Conservation (phyloP, 2,797 vertebrate genomes). For the Acipenser transmontanus region DNA sequence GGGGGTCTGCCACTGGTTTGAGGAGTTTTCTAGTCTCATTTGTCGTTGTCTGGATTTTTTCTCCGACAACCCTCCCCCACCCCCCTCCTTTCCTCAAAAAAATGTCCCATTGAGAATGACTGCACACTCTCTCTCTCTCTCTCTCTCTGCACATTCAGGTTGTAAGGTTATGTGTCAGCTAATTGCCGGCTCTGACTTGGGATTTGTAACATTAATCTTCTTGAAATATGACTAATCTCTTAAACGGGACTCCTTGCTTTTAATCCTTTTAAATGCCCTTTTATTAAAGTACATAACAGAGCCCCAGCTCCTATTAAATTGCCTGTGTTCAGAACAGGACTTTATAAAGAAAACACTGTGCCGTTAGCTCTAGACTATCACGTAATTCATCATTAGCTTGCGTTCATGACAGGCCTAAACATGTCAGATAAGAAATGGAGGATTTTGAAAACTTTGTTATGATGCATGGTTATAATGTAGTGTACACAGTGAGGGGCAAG, state of each 20-base stretch:
- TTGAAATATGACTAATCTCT: conserved; percentile 3
- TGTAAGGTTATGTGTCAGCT: conserved; percentile 4
- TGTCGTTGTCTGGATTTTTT: not conserved
- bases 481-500: no score
- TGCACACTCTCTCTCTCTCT: not conserved
- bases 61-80: not conserved
- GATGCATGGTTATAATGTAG: no score
- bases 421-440: no score
- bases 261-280: not conserved
- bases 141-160: not conserved
- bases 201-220: conserved; percentile 9
- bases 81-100: not conserved
- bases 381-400: no score
- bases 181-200: not conserved
- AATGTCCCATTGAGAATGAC: not conserved
- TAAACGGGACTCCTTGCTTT: not conserved
- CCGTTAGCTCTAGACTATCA: no score
- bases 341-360: no score
- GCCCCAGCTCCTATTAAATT: no score
- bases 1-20: not conserved
- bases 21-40: not conserved
- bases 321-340: no score
- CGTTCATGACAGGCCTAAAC: no score
- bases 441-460: no score
- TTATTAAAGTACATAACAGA: conserved; percentile 1